Evolutionary conservation across 2,888 invertebrate species (phyloP), one percentile per base, ranked within the genome.

Genomic region (Drosophila demipolita): DNA sequence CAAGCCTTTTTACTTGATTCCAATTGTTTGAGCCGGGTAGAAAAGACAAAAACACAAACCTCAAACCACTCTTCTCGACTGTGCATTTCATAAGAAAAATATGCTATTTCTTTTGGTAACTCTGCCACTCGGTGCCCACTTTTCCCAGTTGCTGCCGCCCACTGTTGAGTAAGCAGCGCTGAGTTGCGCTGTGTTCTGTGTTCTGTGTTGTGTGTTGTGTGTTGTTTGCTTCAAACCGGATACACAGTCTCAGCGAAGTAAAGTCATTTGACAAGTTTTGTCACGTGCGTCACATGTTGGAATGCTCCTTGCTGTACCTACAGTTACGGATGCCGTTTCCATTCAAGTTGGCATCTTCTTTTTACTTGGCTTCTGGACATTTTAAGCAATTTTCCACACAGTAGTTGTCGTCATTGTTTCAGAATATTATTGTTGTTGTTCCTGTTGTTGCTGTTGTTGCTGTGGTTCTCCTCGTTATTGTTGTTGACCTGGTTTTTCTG

Each of bases 231-330:
- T 70, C 75, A 69, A 75, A 66, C 70, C 68, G 75, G 81, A 86
- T 75, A 77, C 80, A 35, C 69, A 78, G 80, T 75, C 85, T 74
- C 73, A 87, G 75, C 73, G 75, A 82, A 87, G 88, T 74, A 78
- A 86, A 87, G 82, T 82, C 84, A 86, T 88, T 87, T 87, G 89
- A 89, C 87, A 87, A 87, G 89, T 87, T 87, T 87, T 87, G 87
- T 87, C 87, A 87, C 87, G 87, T 89, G 89, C 87, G 84, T 83
- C 88, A 87, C 87, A 87, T 88, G 87, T 75, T 88, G 88, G 88
- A 82, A 86, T 86, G 81, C 63, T 59, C 9, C 49, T 45, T 38
- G 8, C 40, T 35, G 15, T 55, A 36, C 20, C 40, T 48, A 40
- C 48, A 20, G 50, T 33, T 63, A 23, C 60, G 32, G 11, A 40